Evolutionary conservation across 2,888 invertebrate genomes (phyloP), one percentile per base, ranked within the genome.

Genomic region (Stenichneumon culpator): DNA sequence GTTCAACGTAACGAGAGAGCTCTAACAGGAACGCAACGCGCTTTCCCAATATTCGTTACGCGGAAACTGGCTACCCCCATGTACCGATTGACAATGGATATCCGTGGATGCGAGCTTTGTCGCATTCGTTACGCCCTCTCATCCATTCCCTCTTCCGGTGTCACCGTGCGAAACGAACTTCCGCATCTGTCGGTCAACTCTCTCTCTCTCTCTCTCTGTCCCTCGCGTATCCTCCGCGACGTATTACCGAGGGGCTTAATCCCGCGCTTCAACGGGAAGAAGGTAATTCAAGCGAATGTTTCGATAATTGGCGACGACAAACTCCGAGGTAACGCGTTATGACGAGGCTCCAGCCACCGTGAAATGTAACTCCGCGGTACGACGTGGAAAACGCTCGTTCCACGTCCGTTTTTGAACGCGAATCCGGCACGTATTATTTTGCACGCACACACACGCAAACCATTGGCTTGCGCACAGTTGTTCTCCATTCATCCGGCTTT

Each of bases 291-390:
- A 36, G 36, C 6, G 63, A 32, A 32, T 63, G 50, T 50, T 63
- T 63, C 22, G 72, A 80, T 77, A 73, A 80, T 80, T 73, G 36
- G 79, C 36, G n/a, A 50, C 25, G 60, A 60, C 72, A 57, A 67
- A 57, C 25, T 57, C 57, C 25, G 69, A 60, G 22, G 36, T 60
- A 60, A 47, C 50, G 60, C 57, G 67, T 5, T 47, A n/a, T 28
- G 44, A 39, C 22, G 57, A 16, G 11, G 47, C 11, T 22, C 25
- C 78, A 60, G 78, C 54, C 44, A 69, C 36, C 69, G 28, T 32
- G 25, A 69, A 69, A 69, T 60, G 52, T 44, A 57, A 68, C 57
- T 22, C 36, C 25, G 36, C 65, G 47, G 47, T 16, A 63, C 7
- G 36, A 32, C 50, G 36, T 22, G 32, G 50, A 65, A 22, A 14